These are phyloP conservation scores for Oncorhynchus kisutch DNA, from an alignment of 2,113 vertebrate species.

Conservation along the genomic window DNA sequence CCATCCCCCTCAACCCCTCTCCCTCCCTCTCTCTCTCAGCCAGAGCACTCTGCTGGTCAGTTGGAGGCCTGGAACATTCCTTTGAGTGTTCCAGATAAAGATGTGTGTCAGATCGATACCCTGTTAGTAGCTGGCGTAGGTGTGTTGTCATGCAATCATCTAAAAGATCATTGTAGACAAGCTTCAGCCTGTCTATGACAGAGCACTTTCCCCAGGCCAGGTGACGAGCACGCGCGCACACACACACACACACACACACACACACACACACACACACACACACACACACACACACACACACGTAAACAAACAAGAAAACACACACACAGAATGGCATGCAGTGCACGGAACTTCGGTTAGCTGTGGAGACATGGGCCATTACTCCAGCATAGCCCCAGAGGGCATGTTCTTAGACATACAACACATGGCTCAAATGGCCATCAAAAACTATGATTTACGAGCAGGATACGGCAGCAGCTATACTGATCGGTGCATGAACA, in stretches of 20 bases:
- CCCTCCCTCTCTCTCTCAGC: neutral
- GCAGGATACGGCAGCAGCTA: neutral
- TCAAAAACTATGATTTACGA: neutral
- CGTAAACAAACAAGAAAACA: neutral
- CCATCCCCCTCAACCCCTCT: neutral
- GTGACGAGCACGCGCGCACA: neutral
- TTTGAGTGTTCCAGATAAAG: constrained; percentile 35
- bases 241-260: constrained; percentile 7
- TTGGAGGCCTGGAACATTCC: constrained; percentile 25
- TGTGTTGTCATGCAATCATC: constrained; percentile 58
- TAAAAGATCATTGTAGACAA: constrained; percentile 29
- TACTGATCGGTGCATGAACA: too few species aligned
- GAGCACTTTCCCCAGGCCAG: constrained; percentile 6
- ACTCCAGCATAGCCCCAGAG: neutral
- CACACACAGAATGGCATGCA: neutral
- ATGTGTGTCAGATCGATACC: constrained; percentile 50
- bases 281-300: neutral
- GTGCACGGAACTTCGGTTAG: neutral
- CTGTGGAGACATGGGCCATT: neutral
- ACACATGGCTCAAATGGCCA: neutral
- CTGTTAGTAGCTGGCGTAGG: neutral
- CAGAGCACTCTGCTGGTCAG: neutral
- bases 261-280: constrained; percentile 8
- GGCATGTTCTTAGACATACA: neutral
- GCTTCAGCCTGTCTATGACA: constrained; percentile 42